Evolutionary conservation across 1,140 invertebrate species (phyloP).

Genomic region (Orchestia grillus): DNA sequence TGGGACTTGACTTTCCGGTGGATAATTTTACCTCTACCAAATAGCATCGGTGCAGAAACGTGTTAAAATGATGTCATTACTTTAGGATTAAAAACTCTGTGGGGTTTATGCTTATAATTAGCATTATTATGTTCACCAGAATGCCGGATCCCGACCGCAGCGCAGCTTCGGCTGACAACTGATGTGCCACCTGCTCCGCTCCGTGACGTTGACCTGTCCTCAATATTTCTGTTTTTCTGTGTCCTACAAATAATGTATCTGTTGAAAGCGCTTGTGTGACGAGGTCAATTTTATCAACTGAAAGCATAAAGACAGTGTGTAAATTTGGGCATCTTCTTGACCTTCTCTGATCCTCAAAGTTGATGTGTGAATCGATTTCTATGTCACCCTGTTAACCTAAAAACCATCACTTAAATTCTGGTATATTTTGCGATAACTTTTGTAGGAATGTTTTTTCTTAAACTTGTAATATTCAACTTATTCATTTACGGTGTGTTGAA

Average conservation of each 20-base stretch:
- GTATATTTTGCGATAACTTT: neutral
- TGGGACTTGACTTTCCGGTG: no score
- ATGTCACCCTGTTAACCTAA: neutral
- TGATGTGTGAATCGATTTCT: neutral
- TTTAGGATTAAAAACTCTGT: no score
- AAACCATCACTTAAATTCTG: neutral
- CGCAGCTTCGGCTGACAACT: neutral
- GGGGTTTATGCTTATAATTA: no score
- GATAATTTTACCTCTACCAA: no score
- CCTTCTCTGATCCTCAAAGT: neutral
- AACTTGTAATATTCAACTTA: neutral
- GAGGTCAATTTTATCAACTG: neutral
- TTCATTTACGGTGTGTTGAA: neutral
- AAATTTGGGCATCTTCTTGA: neutral
- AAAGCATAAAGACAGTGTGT: neutral
- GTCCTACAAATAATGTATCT: neutral
- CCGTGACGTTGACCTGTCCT: neutral
- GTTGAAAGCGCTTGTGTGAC: neutral
- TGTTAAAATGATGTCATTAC: no score
- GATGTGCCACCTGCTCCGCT: neutral
- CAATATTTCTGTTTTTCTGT: neutral
- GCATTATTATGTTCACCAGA: neutral
- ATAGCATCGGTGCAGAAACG: no score
- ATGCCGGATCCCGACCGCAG: slow-evolving; percentile 30
- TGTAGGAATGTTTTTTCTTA: neutral